Base-by-base conservation (phyloP, 1,140 invertebrate species). In the Goniozus legneri region DNA sequence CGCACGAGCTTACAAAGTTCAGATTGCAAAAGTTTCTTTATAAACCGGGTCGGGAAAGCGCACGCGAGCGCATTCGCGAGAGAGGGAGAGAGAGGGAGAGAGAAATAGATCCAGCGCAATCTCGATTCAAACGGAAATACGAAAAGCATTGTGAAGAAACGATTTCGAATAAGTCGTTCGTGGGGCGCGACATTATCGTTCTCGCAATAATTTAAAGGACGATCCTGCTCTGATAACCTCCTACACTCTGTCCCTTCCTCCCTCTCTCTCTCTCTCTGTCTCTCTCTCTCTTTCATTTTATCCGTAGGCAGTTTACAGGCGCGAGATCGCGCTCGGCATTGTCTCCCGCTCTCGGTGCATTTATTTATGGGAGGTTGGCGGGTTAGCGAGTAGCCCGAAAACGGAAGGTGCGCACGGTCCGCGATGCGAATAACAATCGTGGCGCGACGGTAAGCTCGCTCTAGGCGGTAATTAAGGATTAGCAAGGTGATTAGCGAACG, bases 401-500 rank as follows among this genome's bases (percentile, higher is more conserved):
- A 59, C 48, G 57, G 52, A 49, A 55, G 56, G 37, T 27, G 46
- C 40, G 31, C 47, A 35, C 34, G 32, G 32, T 8, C 33, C 55
- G 33, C 21, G 42, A 49, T 44, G 47, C 34, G 56, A 59, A 40
- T 51, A 51, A 59, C 56, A 52, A 59, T 59, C 52, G 47, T 13
- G 20, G 27, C n/a, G 33, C 33, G 6, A 12, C 24, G 12, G 6
- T 12, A 12, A 7, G 6, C 38, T 34, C 16, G 24, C 36, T 3
- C 27, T 35, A 10, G 16, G 44, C 46, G 34, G 53, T 60, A 59
- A 60, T 59, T 60, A 60, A 60, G 52, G 57, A 59, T 59, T 59
- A 59, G 58, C 50, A 41, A 52, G 50, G 52, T 60, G 57, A 59
- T 60, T 60, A 59, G 56, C 41, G 37, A 50, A 37, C 18, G 35